Evolutionary conservation across 2,888 invertebrate genomes (phyloP), one percentile per base, ranked within the genome.

Genomic region (Coleophora deauratella): DNA sequence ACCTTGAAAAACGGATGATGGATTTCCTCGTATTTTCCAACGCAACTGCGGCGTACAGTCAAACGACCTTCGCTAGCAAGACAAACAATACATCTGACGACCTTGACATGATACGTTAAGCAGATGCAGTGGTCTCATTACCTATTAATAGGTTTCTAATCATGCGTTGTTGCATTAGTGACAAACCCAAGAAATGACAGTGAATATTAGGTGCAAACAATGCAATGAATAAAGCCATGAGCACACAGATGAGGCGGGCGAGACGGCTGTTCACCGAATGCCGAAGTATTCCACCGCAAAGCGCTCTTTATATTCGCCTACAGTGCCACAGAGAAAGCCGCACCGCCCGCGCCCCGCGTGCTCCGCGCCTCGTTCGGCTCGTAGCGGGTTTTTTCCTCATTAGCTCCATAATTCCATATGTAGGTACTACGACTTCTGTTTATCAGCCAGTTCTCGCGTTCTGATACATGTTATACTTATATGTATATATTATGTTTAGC

Each of bases 211-310:
- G 60, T 67, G 62, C 66, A 71, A 75, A 61, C 62, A 63, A 66
- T 67, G 69, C 62, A 71, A 72, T 69, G 57, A 55, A 65, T 51
- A 61, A 62, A 61, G 57, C 64, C 66, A 71, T 72, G 66, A 65
- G 58, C 64, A 58, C 60, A 62, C 63, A 64, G 76, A 60, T 72
- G 72, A 75, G 71, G 77, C 74, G 78, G 81, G 84, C 84, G 65
- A 79, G 76, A 82, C 85, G 85, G 84, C 80, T 84, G 79, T 75
- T 66, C 74, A 72, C 84, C 85, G 85, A 85, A 82, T 85, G 85
- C 84, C 85, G 55, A 84, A 78, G 84, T 78, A 60, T 76, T 76
- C 72, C 69, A 71, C 67, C 73, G 78, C 75, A 72, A 72, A 59
- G 70, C 79, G 77, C 80, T 80, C 80, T 84, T 85, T 85, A 85